These are phyloP conservation scores for Pomacea canaliculata DNA, from an alignment of 2,888 invertebrate species.

Conservation along the genomic window DNA sequence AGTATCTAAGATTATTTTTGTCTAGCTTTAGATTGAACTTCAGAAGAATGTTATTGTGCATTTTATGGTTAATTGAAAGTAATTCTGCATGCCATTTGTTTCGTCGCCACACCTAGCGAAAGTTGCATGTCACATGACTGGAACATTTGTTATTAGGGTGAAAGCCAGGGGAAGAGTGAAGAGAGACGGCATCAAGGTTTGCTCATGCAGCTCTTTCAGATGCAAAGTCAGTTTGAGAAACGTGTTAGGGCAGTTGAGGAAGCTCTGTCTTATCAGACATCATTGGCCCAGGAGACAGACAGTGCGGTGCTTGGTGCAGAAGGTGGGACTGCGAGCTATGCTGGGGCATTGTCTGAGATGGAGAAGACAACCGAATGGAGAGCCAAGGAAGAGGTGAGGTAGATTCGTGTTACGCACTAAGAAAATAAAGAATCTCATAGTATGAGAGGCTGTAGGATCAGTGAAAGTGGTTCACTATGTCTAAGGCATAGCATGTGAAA, in stretches of 20 bases:
- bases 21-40: too few species aligned
- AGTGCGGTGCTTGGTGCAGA: neutral
- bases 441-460: too few species aligned
- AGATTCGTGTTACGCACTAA: too few species aligned
- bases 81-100: too few species aligned
- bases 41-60: too few species aligned
- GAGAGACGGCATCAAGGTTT: neutral
- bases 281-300: neutral
- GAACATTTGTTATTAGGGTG: neutral
- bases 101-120: too few species aligned
- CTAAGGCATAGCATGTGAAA: too few species aligned
- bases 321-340: slow-evolving; percentile 4
- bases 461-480: too few species aligned
- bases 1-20: too few species aligned
- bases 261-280: neutral
- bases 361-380: slow-evolving; percentile 11
- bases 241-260: neutral
- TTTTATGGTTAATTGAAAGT: too few species aligned
- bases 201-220: neutral
- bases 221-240: neutral
- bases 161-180: neutral
- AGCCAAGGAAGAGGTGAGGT: slow-evolving; percentile 16
- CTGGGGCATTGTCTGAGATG: slow-evolving; percentile 11
- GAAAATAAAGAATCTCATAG: too few species aligned
- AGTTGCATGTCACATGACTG: too few species aligned